Conservation (phyloP, 2,888 invertebrate genomes). For the Rhamphomyia laevipes region DNA sequence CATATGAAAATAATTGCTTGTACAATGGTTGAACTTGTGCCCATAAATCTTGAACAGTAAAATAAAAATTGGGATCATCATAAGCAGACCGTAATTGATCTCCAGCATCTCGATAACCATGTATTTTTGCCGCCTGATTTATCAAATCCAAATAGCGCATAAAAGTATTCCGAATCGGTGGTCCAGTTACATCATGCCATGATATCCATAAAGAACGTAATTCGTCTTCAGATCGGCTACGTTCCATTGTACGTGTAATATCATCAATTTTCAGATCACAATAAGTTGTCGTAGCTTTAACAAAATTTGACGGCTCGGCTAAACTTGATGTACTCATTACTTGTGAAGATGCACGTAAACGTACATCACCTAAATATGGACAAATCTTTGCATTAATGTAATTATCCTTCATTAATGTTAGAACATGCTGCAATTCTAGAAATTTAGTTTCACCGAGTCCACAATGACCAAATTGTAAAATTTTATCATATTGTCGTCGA, state of each 20-base stretch:
- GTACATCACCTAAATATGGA: constrained; percentile 42
- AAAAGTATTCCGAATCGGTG: constrained; percentile 60
- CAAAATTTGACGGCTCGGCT: constrained; percentile 10
- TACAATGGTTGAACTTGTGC: constrained; percentile 61
- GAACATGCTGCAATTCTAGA: constrained; percentile 51
- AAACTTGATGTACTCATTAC: neutral
- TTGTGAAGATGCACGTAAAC: neutral
- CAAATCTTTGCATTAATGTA: constrained; percentile 63
- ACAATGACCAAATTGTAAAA: constrained; percentile 60
- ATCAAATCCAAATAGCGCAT: constrained; percentile 66
- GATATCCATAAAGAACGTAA: constrained; percentile 66
- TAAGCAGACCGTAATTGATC: constrained; percentile 68
- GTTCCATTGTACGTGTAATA: constrained; percentile 42
- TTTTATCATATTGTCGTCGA: constrained; percentile 55
- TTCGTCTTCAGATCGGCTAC: constrained; percentile 63
- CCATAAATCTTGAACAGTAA: constrained; percentile 46
- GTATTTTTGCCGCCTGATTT: constrained; percentile 63
- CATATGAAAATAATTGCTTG: constrained; percentile 72
- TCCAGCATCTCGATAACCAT: constrained; percentile 63
- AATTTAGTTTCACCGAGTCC: constrained; percentile 62
- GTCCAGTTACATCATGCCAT: constrained; percentile 71
- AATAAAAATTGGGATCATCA: constrained; percentile 55
- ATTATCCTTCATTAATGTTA: constrained; percentile 67
- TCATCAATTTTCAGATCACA: constrained; percentile 48
- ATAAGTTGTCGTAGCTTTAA: constrained; percentile 35